Percentiles rank a stretch among this genome's conserved stretches.
These are phyloP conservation scores for Lamellibrachia columna DNA, from an alignment of 2,888 invertebrate genomes.

Conservation along the genomic window DNA sequence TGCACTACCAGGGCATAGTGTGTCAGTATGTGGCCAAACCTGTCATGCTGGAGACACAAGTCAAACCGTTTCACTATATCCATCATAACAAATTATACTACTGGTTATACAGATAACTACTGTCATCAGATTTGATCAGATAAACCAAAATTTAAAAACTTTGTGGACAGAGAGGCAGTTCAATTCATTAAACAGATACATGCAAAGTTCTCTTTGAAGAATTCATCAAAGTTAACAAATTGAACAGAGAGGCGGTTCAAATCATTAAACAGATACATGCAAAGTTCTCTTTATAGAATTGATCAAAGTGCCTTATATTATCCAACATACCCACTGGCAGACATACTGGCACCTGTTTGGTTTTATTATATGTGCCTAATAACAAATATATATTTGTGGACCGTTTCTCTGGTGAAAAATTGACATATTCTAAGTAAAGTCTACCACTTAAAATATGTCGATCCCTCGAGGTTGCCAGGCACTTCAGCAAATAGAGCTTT, in stretches of 20 bases:
- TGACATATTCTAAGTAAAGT: slow-evolving; percentile 6
- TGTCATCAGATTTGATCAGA: background rate
- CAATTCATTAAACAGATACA: background rate
- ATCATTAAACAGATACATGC: background rate
- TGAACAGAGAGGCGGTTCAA: background rate
- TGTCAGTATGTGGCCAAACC: background rate
- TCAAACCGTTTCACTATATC: background rate
- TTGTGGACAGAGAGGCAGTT: background rate
- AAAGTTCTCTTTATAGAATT: too few species aligned
- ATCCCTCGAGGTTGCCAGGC: background rate
- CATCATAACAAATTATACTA: background rate
- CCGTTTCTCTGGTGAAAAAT: background rate
- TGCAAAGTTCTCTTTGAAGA: too few species aligned
- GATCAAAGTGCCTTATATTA: background rate
- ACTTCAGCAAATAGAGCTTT: background rate
- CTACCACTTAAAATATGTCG: background rate
- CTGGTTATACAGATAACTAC: background rate
- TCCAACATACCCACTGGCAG: background rate
- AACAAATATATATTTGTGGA: background rate
- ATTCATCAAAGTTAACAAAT: background rate
- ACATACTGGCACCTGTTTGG: background rate
- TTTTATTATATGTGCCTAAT: background rate
- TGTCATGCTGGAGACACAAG: background rate
- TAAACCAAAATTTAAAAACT: background rate
- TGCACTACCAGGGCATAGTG: background rate